Evolutionary conservation across 2,888 invertebrate genomes (phyloP).

Genomic region (Cyclophora punctaria): DNA sequence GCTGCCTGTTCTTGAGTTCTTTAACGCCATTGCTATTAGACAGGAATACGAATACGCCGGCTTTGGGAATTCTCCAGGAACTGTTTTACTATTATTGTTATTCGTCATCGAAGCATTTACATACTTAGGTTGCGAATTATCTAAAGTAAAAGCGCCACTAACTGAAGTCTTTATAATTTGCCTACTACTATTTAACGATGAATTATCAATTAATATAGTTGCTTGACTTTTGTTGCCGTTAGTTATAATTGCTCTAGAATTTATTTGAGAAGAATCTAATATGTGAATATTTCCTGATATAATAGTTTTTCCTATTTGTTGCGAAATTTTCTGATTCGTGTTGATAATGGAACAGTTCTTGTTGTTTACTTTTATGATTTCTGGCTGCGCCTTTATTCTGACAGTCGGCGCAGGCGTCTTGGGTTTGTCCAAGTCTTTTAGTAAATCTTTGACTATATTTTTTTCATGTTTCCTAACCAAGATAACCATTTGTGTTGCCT

Average conservation of each 20-base stretch:
- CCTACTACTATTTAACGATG: slow-evolving; percentile 61
- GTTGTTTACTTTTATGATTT: slow-evolving; percentile 61
- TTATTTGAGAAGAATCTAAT: slow-evolving; percentile 59
- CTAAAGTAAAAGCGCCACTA: slow-evolving; percentile 52
- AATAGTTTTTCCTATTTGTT: slow-evolving; percentile 67
- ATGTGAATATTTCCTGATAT: slow-evolving; percentile 73
- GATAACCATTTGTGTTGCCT: slow-evolving; percentile 69
- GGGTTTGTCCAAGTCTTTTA: slow-evolving; percentile 71
- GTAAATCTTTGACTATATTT: slow-evolving; percentile 79
- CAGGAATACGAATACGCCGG: slow-evolving; percentile 99
- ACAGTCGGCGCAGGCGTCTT: slow-evolving; percentile 45
- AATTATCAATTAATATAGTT: slow-evolving; percentile 68
- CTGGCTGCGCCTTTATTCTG: slow-evolving; percentile 60
- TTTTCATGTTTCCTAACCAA: slow-evolving; percentile 67
- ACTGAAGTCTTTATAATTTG: slow-evolving; percentile 70
- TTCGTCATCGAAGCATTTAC: slow-evolving; percentile 35
- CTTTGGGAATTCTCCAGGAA: slow-evolving; percentile 86
- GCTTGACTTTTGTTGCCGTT: slow-evolving; percentile 66
- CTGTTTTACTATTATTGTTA: slow-evolving; percentile 41
- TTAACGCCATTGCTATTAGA: slow-evolving; percentile 97
- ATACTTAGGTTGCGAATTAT: slow-evolving; percentile 60
- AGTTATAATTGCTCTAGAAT: slow-evolving; percentile 65
- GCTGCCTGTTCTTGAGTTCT: slow-evolving; percentile 95
- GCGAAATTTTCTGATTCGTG: slow-evolving; percentile 59
- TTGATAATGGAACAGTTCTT: slow-evolving; percentile 68